These are phyloP conservation scores for Eretmocerus hayati DNA, from an alignment of 2,888 invertebrate species.

Conservation along the genomic window DNA sequence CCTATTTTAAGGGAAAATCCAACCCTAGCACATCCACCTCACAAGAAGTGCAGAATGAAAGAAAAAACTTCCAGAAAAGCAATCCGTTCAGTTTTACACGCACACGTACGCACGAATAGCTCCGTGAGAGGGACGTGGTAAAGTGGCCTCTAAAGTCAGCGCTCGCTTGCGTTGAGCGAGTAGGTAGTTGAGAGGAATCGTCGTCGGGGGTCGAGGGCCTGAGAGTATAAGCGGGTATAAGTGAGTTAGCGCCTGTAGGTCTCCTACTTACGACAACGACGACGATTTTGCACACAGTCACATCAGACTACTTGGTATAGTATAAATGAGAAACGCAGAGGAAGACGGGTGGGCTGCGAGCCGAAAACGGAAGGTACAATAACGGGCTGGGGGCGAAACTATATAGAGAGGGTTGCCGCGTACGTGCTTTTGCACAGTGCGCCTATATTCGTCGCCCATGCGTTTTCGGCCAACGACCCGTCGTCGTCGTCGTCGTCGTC, in stretches of 20 bases:
- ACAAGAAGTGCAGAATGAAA: neutral
- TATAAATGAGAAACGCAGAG: slow-evolving; percentile 7
- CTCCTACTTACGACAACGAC: too few species aligned
- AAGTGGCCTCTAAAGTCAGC: too few species aligned
- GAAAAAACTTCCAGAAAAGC: neutral
- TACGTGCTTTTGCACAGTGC: too few species aligned
- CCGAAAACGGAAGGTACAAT: slow-evolving; percentile 37
- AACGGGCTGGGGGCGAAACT: slow-evolving; percentile 33
- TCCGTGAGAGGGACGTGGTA: neutral
- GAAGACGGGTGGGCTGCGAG: slow-evolving; percentile 17
- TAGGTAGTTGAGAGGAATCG: slow-evolving; percentile 11
- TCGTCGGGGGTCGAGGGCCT: neutral
- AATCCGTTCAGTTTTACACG: neutral
- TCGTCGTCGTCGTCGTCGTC: slow-evolving; percentile 21
- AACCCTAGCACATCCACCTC: too few species aligned
- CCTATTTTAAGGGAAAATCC: too few species aligned
- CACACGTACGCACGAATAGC: too few species aligned
- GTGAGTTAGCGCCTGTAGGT: slow-evolving; percentile 16
- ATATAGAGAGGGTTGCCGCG: neutral
- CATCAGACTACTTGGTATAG: too few species aligned
- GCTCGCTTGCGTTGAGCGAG: neutral
- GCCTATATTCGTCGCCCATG: slow-evolving; percentile 17
- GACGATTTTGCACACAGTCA: neutral
- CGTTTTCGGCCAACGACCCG: slow-evolving; percentile 47
- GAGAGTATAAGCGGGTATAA: slow-evolving; percentile 1